A percentile compares a stretch with the other conserved stretches of the same genome.
Conservation (phyloP, 37 sponge, comb jelly and placozoan genomes). For the Cladorhizidae sp. region DNA sequence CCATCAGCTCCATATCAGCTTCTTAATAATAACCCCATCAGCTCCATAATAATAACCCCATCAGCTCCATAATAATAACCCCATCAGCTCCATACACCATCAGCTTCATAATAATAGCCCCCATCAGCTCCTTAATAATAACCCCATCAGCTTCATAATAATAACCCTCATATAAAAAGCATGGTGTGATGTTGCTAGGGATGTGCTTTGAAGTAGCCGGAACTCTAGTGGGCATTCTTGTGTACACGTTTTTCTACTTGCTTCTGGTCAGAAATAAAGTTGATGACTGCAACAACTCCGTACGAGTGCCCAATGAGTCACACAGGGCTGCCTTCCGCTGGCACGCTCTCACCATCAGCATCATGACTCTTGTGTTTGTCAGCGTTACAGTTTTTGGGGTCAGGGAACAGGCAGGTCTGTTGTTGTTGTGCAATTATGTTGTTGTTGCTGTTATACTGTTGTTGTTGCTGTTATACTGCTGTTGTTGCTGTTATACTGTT, state of each 20-base stretch:
- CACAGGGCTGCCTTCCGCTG: slow-evolving; percentile 46
- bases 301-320: background rate
- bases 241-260: slow-evolving; percentile 44
- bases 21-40: too few relatives aligned
- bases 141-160: too few relatives aligned
- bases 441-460: too few relatives aligned
- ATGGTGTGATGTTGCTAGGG: slow-evolving; percentile 26
- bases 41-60: too few relatives aligned
- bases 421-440: background rate
- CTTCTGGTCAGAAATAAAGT: background rate
- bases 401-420: slow-evolving; percentile 60
- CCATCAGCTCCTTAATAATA: too few relatives aligned
- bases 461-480: background rate
- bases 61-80: too few relatives aligned
- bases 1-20: too few relatives aligned
- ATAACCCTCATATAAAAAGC: too few relatives aligned
- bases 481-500: background rate
- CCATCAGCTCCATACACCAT: too few relatives aligned
- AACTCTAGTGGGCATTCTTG: slow-evolving; percentile 58
- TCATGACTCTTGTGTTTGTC: slow-evolving; percentile 49
- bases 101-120: too few relatives aligned
- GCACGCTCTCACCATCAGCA: slow-evolving; percentile 43
- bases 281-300: background rate
- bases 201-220: slow-evolving; percentile 71
- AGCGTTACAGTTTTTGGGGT: slow-evolving; percentile 58